Conservation (phyloP, 2,888 invertebrate species). For the Cerceris ruficornis region DNA sequence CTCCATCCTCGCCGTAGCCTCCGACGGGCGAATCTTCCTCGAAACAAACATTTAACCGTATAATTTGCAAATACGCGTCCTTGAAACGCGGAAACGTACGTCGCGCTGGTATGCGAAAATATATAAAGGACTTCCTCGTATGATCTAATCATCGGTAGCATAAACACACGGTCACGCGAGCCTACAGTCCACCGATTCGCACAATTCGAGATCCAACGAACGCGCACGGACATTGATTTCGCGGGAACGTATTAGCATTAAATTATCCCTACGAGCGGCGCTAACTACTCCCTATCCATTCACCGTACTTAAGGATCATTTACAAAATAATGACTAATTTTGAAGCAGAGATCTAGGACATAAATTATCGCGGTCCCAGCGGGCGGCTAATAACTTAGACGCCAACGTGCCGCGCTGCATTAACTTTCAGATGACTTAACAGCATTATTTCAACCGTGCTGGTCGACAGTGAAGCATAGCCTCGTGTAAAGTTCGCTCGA, state of each 20-base stretch:
- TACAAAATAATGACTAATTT: conserved; percentile 48
- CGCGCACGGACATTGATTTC: neutral
- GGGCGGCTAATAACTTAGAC: conserved; percentile 49
- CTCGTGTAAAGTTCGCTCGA: conserved; percentile 9
- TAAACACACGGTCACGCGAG: neutral
- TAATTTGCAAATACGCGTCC: neutral
- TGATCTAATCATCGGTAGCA: neutral
- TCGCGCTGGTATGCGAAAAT: neutral
- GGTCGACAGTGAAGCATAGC: conserved; percentile 4
- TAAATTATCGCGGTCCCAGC: conserved; percentile 54
- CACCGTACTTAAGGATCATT: conserved; percentile 18
- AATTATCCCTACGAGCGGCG: conserved; percentile 22
- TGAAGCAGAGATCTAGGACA: conserved; percentile 46
- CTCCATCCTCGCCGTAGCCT: too few species aligned
- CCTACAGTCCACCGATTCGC: neutral
- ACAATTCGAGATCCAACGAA: neutral
- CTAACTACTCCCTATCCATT: conserved; percentile 18
- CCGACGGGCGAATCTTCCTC: neutral
- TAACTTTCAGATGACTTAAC: conserved; percentile 55
- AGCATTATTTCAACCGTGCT: conserved; percentile 46
- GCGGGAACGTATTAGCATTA: conserved; percentile 28
- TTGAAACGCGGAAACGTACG: conserved; percentile 7
- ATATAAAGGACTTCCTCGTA: conserved; percentile 7
- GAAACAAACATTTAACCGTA: neutral
- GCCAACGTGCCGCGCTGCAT: conserved; percentile 46